Evolutionary conservation across 2,888 invertebrate genomes (phyloP).

Genomic region (Labia minor): DNA sequence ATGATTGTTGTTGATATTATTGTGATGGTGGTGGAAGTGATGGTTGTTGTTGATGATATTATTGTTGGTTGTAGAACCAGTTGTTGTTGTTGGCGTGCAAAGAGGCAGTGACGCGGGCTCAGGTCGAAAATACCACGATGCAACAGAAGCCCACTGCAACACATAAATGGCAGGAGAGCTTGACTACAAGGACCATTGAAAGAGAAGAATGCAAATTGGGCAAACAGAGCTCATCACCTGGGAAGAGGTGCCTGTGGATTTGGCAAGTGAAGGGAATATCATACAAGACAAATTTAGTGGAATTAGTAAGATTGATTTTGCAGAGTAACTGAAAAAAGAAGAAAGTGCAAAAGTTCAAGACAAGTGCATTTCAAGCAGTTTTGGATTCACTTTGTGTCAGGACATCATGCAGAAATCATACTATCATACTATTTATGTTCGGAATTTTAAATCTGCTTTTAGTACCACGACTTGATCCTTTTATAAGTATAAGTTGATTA

Average conservation of each 20-base stretch:
- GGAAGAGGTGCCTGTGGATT: constrained; percentile 15
- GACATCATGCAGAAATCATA: no score
- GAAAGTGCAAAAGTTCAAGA: no score
- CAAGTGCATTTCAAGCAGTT: no score
- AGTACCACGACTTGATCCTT: no score
- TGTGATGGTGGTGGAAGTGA: constrained; percentile 23
- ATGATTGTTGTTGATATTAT: constrained; percentile 7
- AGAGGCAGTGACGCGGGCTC: constrained; percentile 30
- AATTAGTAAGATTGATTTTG: no score
- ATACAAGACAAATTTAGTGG: constrained; percentile 21
- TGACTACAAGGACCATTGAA: not conserved
- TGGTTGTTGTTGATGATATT: constrained; percentile 22
- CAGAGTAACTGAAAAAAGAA: no score
- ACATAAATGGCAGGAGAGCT: constrained; percentile 23
- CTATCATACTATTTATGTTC: no score
- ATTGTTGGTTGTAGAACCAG: constrained; percentile 24
- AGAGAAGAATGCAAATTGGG: not conserved
- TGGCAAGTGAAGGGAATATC: constrained; percentile 33
- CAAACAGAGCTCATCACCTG: not conserved
- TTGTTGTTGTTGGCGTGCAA: constrained; percentile 27
- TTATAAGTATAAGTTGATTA: no score
- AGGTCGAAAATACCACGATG: constrained; percentile 41
- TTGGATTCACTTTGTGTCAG: no score
- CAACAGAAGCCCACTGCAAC: constrained; percentile 41
- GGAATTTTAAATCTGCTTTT: no score